Base-by-base conservation (phyloP, 2,113 vertebrate genomes). In the Lycaon pictus region DNA sequence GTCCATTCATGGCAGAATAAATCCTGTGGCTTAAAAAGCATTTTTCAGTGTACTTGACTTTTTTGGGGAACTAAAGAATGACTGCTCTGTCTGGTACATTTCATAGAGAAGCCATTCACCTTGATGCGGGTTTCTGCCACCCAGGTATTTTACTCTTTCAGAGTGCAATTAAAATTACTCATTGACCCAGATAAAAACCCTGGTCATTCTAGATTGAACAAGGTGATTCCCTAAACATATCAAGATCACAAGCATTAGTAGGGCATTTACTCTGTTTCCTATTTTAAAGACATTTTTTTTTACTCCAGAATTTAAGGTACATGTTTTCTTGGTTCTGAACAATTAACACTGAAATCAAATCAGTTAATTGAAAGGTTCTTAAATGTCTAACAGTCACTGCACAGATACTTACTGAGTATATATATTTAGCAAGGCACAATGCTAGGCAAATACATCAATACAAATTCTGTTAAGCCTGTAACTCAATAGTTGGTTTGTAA, bases 111-210 rank as follows among this genome's bases (percentile, higher is more conserved):
- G 48, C 15, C 88, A 65, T 2, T 95, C 13, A 2, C 43, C 60
- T 77, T 60, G 48, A 86, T 43, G 27, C 76, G 27, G 20, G 37
- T 16, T 48, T 11, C 37, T 51, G 76, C 8, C 22, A 81, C 1
- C 0, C 23, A 93, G 55, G 16, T 1, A 8, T 65, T 88, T 53
- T 35, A 37, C 88, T 51, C 69, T 71, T 91, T 63, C 76, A 91
- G 2, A 35, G 56, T 67, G 84, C 3, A 32, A 63, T 93, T 93
- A 88, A 93, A 93, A 77, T 16, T 74, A 11, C 0, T 58, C 67
- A 97, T 90, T 84, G 77, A 95, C 7, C 90, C 25, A 60, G 32
- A 87, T 82, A 53, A 88, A 98, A 77, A 32, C 5, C 69, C 92
- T 1, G 72, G 79, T 35, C n/a, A 77, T 7, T 69, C 20, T 12